A percentile compares a stretch with the other conserved stretches of the same genome.
Conservation (phyloP, 2,797 vertebrate genomes). For the Danio aesculapii region DNA sequence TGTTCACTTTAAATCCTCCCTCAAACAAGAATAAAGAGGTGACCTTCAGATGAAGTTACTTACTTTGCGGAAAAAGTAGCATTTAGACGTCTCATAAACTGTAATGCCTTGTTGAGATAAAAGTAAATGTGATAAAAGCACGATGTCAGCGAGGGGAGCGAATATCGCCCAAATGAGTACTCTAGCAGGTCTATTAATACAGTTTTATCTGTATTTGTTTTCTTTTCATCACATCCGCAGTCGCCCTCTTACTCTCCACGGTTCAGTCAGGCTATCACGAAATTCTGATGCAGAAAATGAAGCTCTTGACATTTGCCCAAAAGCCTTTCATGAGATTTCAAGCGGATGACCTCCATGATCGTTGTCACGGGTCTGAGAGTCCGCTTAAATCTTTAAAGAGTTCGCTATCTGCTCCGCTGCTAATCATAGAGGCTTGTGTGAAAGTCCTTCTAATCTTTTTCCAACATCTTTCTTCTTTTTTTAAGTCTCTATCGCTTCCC, state of each 20-base stretch:
- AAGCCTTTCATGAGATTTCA: constrained; percentile 42
- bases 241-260: constrained; percentile 33
- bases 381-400: constrained; percentile 7
- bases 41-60: constrained; percentile 54
- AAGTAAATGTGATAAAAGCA: constrained; percentile 38
- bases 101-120: constrained; percentile 36
- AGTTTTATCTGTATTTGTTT: constrained; percentile 46
- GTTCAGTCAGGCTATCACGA: constrained; percentile 42
- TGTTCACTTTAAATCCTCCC: constrained; percentile 50
- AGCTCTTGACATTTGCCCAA: constrained; percentile 35
- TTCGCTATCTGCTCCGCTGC: not conserved
- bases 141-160: constrained; percentile 26
- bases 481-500: not conserved
- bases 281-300: constrained; percentile 56
- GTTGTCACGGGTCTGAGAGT: constrained; percentile 8
- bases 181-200: constrained; percentile 45
- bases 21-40: constrained; percentile 35
- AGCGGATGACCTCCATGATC: constrained; percentile 18
- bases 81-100: constrained; percentile 18
- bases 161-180: constrained; percentile 36
- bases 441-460: not conserved
- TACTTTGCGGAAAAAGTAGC: constrained; percentile 24
- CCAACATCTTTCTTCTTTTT: constrained; percentile 1
- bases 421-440: constrained; percentile 36
- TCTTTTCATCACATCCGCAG: constrained; percentile 16